phyloP scores from a whole-genome alignment of 2,113 vertebrate genomes.

The Muntiacus reevesi region DNA sequence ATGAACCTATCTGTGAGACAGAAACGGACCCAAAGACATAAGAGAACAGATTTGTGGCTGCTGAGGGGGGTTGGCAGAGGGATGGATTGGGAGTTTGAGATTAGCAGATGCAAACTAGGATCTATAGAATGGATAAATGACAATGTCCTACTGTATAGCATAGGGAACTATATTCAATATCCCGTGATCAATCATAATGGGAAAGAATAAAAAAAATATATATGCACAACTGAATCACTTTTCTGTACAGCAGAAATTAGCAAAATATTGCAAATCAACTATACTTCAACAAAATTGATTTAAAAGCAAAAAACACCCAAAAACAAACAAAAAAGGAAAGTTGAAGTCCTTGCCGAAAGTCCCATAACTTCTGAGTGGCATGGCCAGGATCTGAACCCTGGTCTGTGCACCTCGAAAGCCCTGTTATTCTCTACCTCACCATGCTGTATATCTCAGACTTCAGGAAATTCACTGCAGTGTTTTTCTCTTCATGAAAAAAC shows the following conservation, averaged over 20 bases:
- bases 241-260: background rate
- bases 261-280: background rate
- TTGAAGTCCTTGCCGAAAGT: background rate
- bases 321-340: background rate
- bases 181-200: background rate
- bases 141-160: background rate
- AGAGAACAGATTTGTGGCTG: background rate
- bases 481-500: background rate
- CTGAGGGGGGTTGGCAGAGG: background rate
- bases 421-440: background rate
- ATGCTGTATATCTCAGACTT: background rate
- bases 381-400: background rate
- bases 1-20: background rate
- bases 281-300: background rate
- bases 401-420: background rate
- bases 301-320: background rate
- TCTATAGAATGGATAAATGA: background rate
- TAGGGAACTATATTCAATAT: background rate
- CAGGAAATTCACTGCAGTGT: background rate
- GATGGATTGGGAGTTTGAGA: background rate
- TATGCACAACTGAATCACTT: background rate
- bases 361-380: background rate
- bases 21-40: background rate
- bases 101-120: background rate
- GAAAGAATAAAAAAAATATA: background rate